Conservation (phyloP, 2,888 invertebrate genomes). For the Branchipolynoe longqiensis region DNA sequence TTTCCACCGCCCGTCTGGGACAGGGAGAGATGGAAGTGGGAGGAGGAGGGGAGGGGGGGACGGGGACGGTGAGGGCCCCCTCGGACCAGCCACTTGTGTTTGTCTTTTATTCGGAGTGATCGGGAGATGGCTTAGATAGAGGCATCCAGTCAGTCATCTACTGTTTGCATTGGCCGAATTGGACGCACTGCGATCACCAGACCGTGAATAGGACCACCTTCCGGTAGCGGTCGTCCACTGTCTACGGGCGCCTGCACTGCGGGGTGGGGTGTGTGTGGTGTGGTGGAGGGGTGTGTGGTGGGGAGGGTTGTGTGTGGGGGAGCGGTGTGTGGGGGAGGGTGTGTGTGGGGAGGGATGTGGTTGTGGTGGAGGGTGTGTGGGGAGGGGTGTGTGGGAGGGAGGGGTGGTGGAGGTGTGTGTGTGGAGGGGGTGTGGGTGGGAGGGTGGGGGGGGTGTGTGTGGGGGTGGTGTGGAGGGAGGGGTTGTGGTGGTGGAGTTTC, state of each 20-base stretch:
- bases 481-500: no score
- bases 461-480: no score
- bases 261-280: not conserved
- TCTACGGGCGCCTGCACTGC: not conserved
- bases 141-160: not conserved
- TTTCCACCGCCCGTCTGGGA: no score
- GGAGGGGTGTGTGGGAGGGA: not conserved
- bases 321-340: not conserved
- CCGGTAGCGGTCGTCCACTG: not conserved
- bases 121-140: slow-evolving; percentile 5
- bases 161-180: not conserved
- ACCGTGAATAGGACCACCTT: not conserved
- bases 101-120: slow-evolving; percentile 10
- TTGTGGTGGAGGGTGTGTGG: not conserved
- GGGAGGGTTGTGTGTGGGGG: not conserved
- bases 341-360: not conserved
- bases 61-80: not conserved
- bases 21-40: no score
- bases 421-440: no score
- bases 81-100: not conserved
- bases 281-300: not conserved
- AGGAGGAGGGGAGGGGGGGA: not conserved
- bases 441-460: no score
- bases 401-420: no score
- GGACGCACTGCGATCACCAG: not conserved